A percentile compares a stretch with the other conserved stretches of the same genome.
phyloP scores from a whole-genome alignment of 2,113 vertebrate genomes.

The Microcebus murinus region DNA sequence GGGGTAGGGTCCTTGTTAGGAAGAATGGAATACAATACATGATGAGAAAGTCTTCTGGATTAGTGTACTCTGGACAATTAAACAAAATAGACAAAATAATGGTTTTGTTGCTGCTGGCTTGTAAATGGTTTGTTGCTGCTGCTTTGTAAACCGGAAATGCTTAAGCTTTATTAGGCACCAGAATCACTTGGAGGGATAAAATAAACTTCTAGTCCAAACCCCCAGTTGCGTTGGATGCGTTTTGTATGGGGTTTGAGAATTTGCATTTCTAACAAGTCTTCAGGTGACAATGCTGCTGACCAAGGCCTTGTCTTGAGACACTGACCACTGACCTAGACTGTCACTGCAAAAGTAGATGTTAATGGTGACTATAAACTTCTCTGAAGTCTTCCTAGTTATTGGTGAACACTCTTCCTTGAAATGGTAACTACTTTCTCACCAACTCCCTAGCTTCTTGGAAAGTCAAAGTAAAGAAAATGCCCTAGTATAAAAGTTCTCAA shows the following conservation, averaged over 20 bases:
- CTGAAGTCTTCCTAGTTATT: background rate
- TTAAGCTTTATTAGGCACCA: background rate
- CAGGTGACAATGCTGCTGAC: background rate
- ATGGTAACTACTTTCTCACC: background rate
- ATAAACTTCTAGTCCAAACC: background rate
- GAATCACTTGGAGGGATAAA: background rate
- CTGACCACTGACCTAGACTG: background rate
- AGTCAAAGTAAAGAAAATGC: background rate
- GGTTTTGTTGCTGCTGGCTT: background rate
- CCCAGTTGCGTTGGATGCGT: background rate
- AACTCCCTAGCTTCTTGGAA: background rate
- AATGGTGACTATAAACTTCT: background rate
- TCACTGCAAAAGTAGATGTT: background rate
- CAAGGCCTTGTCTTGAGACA: background rate
- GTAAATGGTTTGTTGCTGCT: background rate
- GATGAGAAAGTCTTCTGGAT: background rate
- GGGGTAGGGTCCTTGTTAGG: background rate
- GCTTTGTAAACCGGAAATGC: background rate
- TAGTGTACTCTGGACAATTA: background rate
- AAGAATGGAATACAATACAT: background rate
- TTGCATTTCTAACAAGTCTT: background rate
- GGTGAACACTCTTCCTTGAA: background rate
- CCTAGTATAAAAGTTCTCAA: background rate
- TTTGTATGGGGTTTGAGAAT: background rate
- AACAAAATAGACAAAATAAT: slow-evolving; percentile 6